These are phyloP conservation scores for Neosalanx taihuensis DNA, from an alignment of 2,797 vertebrate genomes.

Conservation along the genomic window DNA sequence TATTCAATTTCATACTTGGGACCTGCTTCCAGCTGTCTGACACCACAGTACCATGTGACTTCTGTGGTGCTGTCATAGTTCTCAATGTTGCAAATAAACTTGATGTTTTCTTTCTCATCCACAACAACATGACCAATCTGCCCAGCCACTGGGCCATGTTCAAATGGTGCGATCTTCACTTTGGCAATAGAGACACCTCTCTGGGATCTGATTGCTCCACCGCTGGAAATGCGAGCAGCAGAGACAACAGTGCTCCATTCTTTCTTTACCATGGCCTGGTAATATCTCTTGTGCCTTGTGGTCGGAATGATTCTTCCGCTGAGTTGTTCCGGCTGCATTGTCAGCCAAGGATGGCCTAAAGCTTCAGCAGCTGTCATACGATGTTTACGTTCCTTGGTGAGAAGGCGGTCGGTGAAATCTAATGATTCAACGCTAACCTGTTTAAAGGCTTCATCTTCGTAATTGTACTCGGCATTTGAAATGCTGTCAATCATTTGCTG, in stretches of 20 bases:
- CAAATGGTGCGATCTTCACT: constrained; percentile 95
- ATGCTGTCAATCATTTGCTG: constrained; percentile 98
- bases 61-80: constrained; percentile 95
- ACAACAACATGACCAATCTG: constrained; percentile 84
- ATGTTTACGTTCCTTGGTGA: constrained; percentile 95
- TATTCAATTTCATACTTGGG: constrained; percentile 94
- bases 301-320: constrained; percentile 86
- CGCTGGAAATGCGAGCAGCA: constrained; percentile 88
- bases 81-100: constrained; percentile 91
- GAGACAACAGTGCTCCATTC: constrained; percentile 94
- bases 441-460: constrained; percentile 94
- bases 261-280: constrained; percentile 89
- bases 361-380: constrained; percentile 94
- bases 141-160: constrained; percentile 90
- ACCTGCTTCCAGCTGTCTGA: constrained; percentile 89
- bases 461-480: constrained; percentile 90
- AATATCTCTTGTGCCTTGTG: constrained; percentile 92
- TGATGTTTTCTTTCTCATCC: constrained; percentile 84
- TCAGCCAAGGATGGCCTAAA: constrained; percentile 88
- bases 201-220: constrained; percentile 90
- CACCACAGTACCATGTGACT: constrained; percentile 97
- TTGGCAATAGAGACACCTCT: constrained; percentile 88
- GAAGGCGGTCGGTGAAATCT: constrained; percentile 86
- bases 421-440: constrained; percentile 85
- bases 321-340: constrained; percentile 80